Evolutionary conservation across 37 sponge, comb jelly and placozoan species (phyloP), one percentile per base, ranked within the genome.

Genomic region (Spongilla lacustris): DNA sequence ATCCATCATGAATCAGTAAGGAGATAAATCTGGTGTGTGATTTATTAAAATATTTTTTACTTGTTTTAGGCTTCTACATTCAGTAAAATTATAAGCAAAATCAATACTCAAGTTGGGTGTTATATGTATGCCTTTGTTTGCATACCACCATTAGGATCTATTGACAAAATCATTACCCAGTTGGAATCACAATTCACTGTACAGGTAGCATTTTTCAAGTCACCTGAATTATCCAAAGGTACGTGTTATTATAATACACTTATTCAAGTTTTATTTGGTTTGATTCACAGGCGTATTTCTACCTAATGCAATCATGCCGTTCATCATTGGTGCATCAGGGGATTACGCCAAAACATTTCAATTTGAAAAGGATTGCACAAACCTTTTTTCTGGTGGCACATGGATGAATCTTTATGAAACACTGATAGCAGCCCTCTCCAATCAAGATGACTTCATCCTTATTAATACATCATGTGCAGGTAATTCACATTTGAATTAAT

Each of bases 71-170:
- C 58, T 58, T 58, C 58, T 13, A 58, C 58, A 58, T 58, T 58
- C 58, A 13, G 58, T 58, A 58, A 58, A 58, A 58, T 17, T 13
- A 58, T 58, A 58, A 58, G 58, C 58, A 58, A 58, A 58, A 58
- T 58, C 58, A 58, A 58, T 58, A 58, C 58, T 58, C 58, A 58
- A 58, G 58, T 58, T 58, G 58, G 58, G 58, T 58, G 58, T 58
- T 58, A 58, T 58, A 58, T 58, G 58, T 58, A 58, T 58, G 58
- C 58, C 58, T 58, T 58, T 58, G 58, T 17, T 58, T 58, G 58
- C 58, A 58, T 58, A 58, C 58, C 58, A 17, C 58, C 58, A 58
- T 58, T 58, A 58, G 58, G 58, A 58, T 58, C 58, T 58, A 58
- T 58, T 58, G 58, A 58, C 4, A 58, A 58, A 58, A 19, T 58